Conservation (phyloP, 1,140 invertebrate species). For the Tyrophagus putrescentiae region DNA sequence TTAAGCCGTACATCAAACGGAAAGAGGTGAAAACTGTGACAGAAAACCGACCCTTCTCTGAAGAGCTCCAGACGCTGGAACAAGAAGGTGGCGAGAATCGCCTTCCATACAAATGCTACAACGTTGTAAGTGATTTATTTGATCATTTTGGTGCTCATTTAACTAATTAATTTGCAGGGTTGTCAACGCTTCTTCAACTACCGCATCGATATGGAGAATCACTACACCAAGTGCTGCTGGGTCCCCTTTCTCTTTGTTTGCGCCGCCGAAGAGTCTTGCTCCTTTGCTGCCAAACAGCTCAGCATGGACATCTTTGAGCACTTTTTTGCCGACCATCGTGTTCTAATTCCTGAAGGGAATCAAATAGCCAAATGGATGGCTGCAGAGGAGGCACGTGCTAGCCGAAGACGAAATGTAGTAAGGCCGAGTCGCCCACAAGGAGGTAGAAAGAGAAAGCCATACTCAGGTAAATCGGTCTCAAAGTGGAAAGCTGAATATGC, state of each 20-base stretch:
- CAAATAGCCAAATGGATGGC: no score
- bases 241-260: neutral
- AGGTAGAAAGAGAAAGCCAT: neutral
- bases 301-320: neutral
- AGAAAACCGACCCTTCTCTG: neutral
- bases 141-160: no score
- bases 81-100: neutral
- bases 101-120: neutral
- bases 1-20: neutral
- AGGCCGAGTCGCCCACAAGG: neutral
- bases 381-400: no score
- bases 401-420: neutral
- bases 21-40: neutral
- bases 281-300: neutral
- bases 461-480: neutral
- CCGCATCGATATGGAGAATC: slow-evolving; percentile 11
- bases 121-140: no score
- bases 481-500: neutral
- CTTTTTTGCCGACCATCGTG: neutral
- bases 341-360: neutral
- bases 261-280: neutral
- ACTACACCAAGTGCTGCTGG: neutral
- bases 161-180: no score
- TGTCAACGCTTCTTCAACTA: neutral
- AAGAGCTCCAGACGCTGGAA: neutral